Base-by-base conservation (phyloP, 2,888 invertebrate species). In the Epistrophella euchroma region DNA sequence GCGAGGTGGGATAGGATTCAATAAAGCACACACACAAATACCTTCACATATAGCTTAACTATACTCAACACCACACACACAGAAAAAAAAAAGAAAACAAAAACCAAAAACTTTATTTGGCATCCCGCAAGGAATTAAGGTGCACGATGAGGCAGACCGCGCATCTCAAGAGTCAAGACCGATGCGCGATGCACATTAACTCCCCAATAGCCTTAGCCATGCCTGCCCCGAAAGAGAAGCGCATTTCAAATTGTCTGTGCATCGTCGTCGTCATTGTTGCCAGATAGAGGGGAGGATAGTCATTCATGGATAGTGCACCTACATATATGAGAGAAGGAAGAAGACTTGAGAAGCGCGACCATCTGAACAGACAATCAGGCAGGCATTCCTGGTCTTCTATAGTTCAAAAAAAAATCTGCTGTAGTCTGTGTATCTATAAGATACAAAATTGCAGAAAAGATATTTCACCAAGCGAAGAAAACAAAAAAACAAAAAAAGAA, bases 61-160 rank as follows among this genome's bases (percentile, higher is more conserved):
- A n/a, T 60, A 62, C 25, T 28, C 62, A 19, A 66, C 73, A 81
- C 66, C 76, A 81, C 66, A 77, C 77, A 73, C 37, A 70, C 19
- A 62, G 15, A n/a, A 37, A 25, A 15, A 13, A 62, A 37, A 4
- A 68, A 66, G 10, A 28, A 17, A 28, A 10, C 32, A 35, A 60
- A 64, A 77, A 74, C 71, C 73, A 62, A 66, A 77, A 78, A 78
- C 77, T 79, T 68, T 75, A 75, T 80, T 83, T 74, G 83, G 87
- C 75, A 87, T 87, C 83, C 87, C 87, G 87, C 87, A 87, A 87
- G 87, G 87, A 87, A 87, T 83, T 83, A 87, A 87, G 82, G 87
- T 87, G 82, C 86, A 86, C 86, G 82, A 86, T 86, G 77, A 68
- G 45, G 52, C 52, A 80, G 45, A 37, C 52, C 76, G 77, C 81